Evolutionary conservation across 2,888 invertebrate genomes (phyloP).

Genomic region (Corbicula japonica): DNA sequence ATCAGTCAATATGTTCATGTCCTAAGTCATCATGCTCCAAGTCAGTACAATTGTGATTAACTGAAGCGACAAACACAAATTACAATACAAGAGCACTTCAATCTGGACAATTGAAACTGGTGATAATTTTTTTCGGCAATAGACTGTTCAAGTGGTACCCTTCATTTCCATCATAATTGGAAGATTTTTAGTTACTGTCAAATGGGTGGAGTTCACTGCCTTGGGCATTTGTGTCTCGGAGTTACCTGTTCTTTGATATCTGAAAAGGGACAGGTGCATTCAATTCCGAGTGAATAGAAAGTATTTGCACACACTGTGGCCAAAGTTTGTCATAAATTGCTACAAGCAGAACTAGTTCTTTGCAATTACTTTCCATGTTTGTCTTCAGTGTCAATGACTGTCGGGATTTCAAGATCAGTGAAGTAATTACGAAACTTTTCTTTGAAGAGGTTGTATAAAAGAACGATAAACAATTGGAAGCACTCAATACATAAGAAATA

Average conservation of each 20-base stretch:
- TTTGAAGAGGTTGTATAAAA: no score
- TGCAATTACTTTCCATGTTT: no score
- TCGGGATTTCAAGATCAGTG: no score
- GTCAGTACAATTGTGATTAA: constrained; percentile 42
- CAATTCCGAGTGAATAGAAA: constrained; percentile 17
- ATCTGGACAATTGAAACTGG: constrained; percentile 17
- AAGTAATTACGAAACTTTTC: no score
- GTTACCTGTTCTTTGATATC: constrained; percentile 36
- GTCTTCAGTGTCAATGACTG: no score
- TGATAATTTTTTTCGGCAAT: constrained; percentile 15
- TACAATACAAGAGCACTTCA: constrained; percentile 18
- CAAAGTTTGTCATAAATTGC: constrained; percentile 2
- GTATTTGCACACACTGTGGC: constrained; percentile 6
- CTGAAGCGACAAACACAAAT: constrained; percentile 45
- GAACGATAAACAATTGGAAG: no score
- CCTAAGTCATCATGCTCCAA: constrained; percentile 13
- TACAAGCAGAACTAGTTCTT: no score
- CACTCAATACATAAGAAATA: no score
- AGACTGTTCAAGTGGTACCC: constrained; percentile 38
- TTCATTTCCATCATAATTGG: constrained; percentile 40
- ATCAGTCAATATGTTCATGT: constrained; percentile 41
- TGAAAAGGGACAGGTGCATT: constrained; percentile 46
- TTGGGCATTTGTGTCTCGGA: constrained; percentile 27
- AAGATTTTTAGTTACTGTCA: constrained; percentile 27
- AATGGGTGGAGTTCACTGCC: constrained; percentile 40